Base-by-base conservation (phyloP, 2,113 vertebrate genomes). In the Orthonyx spaldingii region DNA sequence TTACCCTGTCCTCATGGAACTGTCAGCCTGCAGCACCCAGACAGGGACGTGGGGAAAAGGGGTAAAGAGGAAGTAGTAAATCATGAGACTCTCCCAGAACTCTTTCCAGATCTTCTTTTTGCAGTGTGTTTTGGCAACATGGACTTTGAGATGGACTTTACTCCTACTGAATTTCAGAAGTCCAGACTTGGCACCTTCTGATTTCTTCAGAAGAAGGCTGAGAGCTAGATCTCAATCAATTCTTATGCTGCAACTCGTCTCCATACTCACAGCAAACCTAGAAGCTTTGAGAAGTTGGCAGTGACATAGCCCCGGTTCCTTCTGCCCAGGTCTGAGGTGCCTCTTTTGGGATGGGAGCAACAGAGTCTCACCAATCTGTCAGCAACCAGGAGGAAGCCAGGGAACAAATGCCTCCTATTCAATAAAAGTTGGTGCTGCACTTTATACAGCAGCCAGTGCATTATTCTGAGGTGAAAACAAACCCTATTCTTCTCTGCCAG, bases 381-480 rank as follows among this genome's bases (percentile, higher is more conserved):
- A 90, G 85, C 50, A 57, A 8, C 39, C 46, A 78, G 57, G 49
- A 86, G 60, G 72, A 93, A 92, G 80, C 44, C 86, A 89, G 46
- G 41, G 72, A 94, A 63, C 76, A 84, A 71, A 55, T 50, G 27
- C 71, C 59, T 63, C 56, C 71, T 68, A 84, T 78, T 90, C 33
- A 66, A 70, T 87, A 75, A 75, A 81, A 87, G 57, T 84, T 88
- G 44, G 53, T 94, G 64, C 60, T 93, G 52, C 49, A 49, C 68
- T 84, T 84, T 57, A 65, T 74, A 65, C 7, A 5, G 89, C 76
- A 94, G 57, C 59, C 55, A 77, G 68, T 66, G 56, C 74, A 84
- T 96, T 94, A 93, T 97, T 94, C 70, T 75, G 39, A 15, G 2
- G 53, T 87, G 92, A 94, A 97, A 96, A 96, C 96, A 97, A 97